Conservation (phyloP, 1,140 invertebrate species). For the Ephestia elutella region DNA sequence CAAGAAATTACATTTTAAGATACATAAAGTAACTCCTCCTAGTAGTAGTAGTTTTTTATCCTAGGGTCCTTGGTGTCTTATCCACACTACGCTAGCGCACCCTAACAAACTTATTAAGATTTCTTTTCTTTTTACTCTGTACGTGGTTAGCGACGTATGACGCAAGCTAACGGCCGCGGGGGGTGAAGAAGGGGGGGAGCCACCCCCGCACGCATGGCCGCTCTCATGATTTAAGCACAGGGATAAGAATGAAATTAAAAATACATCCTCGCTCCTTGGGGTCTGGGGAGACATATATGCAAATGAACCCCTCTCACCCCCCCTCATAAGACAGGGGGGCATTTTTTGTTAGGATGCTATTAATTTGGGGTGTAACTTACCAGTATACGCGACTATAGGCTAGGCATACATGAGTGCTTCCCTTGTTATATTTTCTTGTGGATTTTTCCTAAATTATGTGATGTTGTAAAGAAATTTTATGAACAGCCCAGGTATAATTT, state of each 20-base stretch:
- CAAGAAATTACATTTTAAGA: too few species aligned
- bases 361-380: conserved; percentile 71
- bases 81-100: conserved; percentile 48
- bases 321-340: conserved; percentile 60
- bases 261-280: conserved; percentile 71
- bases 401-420: conserved; percentile 50
- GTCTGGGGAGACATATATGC: conserved; percentile 71
- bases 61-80: not conserved
- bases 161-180: conserved; percentile 57
- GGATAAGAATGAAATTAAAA: conserved; percentile 75
- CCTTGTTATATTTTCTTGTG: conserved; percentile 19
- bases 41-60: too few species aligned
- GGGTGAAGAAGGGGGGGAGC: conserved; percentile 26
- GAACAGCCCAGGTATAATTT: conserved; percentile 22
- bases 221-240: conserved; percentile 72
- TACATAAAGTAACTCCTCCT: too few species aligned
- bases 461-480: conserved; percentile 56
- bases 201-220: conserved; percentile 68
- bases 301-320: conserved; percentile 61
- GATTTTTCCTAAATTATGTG: conserved; percentile 54
- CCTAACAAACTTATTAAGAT: conserved; percentile 74
- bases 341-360: conserved; percentile 73
- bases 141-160: conserved; percentile 73
- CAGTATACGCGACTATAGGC: conserved; percentile 43
- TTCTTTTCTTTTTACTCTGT: conserved; percentile 72